A percentile compares a stretch with the other conserved stretches of the same genome.
Conservation (phyloP, 2,888 invertebrate species). For the Pemphredon lugubris region DNA sequence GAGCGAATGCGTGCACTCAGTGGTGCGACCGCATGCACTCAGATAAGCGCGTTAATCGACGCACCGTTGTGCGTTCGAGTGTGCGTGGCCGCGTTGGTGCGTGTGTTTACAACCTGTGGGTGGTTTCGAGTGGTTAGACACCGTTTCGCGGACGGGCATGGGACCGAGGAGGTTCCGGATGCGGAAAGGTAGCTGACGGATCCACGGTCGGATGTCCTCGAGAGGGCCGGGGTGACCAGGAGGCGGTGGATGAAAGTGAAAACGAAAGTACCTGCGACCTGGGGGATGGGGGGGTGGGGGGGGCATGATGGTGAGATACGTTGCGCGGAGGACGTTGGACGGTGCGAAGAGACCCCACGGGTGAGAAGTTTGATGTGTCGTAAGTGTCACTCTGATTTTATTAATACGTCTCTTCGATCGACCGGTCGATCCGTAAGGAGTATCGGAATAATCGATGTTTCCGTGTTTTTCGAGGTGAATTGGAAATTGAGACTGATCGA, state of each 20-base stretch:
- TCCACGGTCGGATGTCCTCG: slow-evolving; percentile 43
- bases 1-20: no score
- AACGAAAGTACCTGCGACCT: slow-evolving; percentile 48
- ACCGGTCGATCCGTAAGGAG: no score
- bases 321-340: slow-evolving; percentile 53
- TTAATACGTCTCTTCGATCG: not conserved
- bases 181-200: slow-evolving; percentile 56
- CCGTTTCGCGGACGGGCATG: slow-evolving; percentile 45
- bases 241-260: slow-evolving; percentile 65
- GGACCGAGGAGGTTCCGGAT: slow-evolving; percentile 48
- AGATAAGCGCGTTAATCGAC: not conserved
- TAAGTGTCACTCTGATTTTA: slow-evolving; percentile 14
- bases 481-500: no score
- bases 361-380: slow-evolving; percentile 20
- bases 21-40: no score
- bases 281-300: slow-evolving; percentile 44
- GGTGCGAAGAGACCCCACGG: slow-evolving; percentile 35
- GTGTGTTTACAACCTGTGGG: slow-evolving; percentile 53
- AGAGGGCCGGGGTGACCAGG: slow-evolving; percentile 37
- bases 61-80: not conserved
- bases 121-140: slow-evolving; percentile 34
- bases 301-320: slow-evolving; percentile 29
- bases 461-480: no score
- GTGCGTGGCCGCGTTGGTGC: slow-evolving; percentile 8
- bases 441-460: not conserved